These are phyloP conservation scores for Phyllotreta striolata DNA, from an alignment of 2,888 invertebrate genomes.

Conservation along the genomic window DNA sequence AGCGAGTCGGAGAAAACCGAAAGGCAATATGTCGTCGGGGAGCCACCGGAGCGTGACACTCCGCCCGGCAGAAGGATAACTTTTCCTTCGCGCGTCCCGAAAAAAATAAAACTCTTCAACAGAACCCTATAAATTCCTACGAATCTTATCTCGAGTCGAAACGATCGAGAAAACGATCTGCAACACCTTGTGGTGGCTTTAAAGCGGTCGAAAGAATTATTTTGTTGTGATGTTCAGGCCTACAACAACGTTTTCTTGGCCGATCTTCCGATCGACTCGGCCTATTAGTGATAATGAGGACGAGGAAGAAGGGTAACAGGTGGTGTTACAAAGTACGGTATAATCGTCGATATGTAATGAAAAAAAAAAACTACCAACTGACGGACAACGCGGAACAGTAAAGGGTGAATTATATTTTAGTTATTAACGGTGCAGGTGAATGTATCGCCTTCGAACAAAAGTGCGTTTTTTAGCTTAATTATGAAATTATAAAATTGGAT, in stretches of 20 bases:
- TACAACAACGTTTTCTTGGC: no score
- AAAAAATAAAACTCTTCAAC: constrained; percentile 5
- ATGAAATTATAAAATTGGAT: not conserved
- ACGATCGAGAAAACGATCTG: no score
- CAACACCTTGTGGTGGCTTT: constrained; percentile 14
- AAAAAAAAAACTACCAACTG: constrained; percentile 44
- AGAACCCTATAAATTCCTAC: constrained; percentile 15
- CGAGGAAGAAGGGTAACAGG: constrained; percentile 32
- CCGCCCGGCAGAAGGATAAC: constrained; percentile 26
- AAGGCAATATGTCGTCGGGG: constrained; percentile 53
- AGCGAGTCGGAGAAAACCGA: constrained; percentile 54
- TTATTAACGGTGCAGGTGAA: constrained; percentile 42
- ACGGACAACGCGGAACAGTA: constrained; percentile 31
- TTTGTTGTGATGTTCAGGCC: constrained; percentile 1
- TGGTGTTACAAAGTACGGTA: constrained; percentile 16
- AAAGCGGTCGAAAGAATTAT: constrained; percentile 22
- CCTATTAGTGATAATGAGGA: constrained; percentile 29
- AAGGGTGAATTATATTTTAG: constrained; percentile 45
- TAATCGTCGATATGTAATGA: constrained; percentile 35
- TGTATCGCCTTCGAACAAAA: constrained; percentile 12
- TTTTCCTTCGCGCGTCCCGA: constrained; percentile 20
- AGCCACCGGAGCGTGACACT: constrained; percentile 20
- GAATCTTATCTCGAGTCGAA: no score
- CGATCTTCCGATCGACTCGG: not conserved
- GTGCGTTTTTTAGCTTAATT: constrained; percentile 1